Percentiles rank a stretch among this genome's conserved stretches.
Conservation (phyloP, 2,888 invertebrate species). For the Hanleya hanleyi region DNA sequence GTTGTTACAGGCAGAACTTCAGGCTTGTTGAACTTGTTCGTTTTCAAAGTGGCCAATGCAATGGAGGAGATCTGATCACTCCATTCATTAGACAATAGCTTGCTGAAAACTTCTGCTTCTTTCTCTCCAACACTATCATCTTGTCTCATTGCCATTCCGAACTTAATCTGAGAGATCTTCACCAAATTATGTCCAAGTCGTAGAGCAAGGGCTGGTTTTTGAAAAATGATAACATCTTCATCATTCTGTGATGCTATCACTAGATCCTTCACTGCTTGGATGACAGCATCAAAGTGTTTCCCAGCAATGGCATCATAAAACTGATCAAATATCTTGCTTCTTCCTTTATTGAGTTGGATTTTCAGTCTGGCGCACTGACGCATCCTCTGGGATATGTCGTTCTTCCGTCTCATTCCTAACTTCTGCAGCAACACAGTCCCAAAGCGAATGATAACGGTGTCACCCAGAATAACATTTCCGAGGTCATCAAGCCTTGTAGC, state of each 20-base stretch:
- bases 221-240: neutral
- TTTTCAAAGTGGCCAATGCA: neutral
- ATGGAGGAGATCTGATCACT: neutral
- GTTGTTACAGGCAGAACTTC: neutral
- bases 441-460: no score
- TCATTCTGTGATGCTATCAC: no score
- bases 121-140: neutral
- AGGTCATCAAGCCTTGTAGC: no score
- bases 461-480: no score
- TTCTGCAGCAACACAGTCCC: neutral
- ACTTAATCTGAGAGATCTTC: neutral
- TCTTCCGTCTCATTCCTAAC: neutral
- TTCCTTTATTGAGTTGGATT: no score
- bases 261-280: no score
- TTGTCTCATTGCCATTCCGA: neutral
- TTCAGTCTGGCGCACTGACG: neutral
- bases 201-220: neutral
- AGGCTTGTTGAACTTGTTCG: neutral
- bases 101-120: neutral
- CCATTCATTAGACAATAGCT: neutral
- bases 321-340: no score
- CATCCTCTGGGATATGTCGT: neutral
- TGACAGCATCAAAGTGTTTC: neutral
- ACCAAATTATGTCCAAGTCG: neutral
- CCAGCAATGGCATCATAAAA: neutral